A percentile compares a stretch with the other conserved stretches of the same genome.
Evolutionary conservation across 1,140 invertebrate species (phyloP).

Genomic region (Drosophila nasuta): DNA sequence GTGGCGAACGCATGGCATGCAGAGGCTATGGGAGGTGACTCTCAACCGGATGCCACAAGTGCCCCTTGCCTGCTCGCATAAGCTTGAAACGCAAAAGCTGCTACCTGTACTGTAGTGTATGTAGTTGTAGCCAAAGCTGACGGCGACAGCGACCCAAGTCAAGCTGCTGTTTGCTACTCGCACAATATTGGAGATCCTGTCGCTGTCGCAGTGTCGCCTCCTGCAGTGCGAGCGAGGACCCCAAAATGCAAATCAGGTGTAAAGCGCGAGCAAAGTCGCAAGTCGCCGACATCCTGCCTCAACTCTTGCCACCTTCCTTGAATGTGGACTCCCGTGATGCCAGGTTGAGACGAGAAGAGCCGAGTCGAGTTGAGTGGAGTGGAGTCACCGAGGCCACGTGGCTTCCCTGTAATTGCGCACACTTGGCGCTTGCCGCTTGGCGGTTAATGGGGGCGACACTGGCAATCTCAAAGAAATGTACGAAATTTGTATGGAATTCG

Average conservation of each 20-base stretch:
- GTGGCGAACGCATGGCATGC: not conserved
- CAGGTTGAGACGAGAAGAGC: not conserved
- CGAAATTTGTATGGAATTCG: slow-evolving; percentile 74
- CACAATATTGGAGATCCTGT: slow-evolving; percentile 23
- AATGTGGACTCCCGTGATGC: slow-evolving; percentile 2
- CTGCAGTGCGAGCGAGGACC: slow-evolving; percentile 52
- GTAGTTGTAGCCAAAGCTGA: slow-evolving; percentile 9
- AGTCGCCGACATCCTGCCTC: slow-evolving; percentile 17
- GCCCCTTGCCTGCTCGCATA: slow-evolving; percentile 48
- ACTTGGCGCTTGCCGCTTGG: slow-evolving; percentile 59
- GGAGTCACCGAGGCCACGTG: slow-evolving; percentile 21
- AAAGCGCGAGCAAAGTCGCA: slow-evolving; percentile 51
- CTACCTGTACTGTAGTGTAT: slow-evolving; percentile 6
- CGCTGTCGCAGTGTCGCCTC: slow-evolving; percentile 23
- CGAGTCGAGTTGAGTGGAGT: not conserved
- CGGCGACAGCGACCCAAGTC: slow-evolving; percentile 22
- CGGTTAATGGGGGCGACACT: slow-evolving; percentile 77
- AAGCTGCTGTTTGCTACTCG: slow-evolving; percentile 36
- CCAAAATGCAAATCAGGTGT: slow-evolving; percentile 79
- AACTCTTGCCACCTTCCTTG: not conserved
- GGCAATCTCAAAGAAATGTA: slow-evolving; percentile 79
- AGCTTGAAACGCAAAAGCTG: slow-evolving; percentile 55
- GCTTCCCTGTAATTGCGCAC: slow-evolving; percentile 69
- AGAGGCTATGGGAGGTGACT: slow-evolving; percentile 13
- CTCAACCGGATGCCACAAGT: slow-evolving; percentile 76